Conservation (phyloP, 1,140 invertebrate genomes). For the Hyles euphorbiae region DNA sequence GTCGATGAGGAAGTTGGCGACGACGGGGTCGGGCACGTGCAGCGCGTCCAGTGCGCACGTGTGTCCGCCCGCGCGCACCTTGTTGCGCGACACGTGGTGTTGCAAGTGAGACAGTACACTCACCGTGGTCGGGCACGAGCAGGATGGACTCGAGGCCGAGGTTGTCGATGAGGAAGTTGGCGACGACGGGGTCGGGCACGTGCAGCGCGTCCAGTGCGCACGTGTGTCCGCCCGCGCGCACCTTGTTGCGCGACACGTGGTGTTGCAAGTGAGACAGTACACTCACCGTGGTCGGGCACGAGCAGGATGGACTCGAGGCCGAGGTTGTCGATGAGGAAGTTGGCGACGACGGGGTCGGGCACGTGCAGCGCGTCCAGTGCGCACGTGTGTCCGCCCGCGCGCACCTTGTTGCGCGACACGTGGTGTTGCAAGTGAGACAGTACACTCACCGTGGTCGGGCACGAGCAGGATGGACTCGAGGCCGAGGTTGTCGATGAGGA, state of each 20-base stretch:
- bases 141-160: slow-evolving; percentile 81
- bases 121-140: slow-evolving; percentile 79
- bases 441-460: slow-evolving; percentile 70
- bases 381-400: slow-evolving; percentile 69
- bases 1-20: slow-evolving; percentile 92
- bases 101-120: slow-evolving; percentile 33
- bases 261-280: slow-evolving; percentile 63
- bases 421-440: slow-evolving; percentile 75
- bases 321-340: slow-evolving; percentile 90
- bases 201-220: slow-evolving; percentile 81
- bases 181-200: slow-evolving; percentile 84
- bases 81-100: slow-evolving; percentile 79
- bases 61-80: slow-evolving; percentile 69
- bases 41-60: slow-evolving; percentile 79
- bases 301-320: slow-evolving; percentile 82
- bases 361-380: slow-evolving; percentile 82
- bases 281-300: slow-evolving; percentile 77
- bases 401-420: slow-evolving; percentile 74
- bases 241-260: slow-evolving; percentile 77
- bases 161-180: slow-evolving; percentile 91
- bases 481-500: slow-evolving; percentile 87
- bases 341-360: slow-evolving; percentile 85
- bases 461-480: slow-evolving; percentile 84
- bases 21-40: slow-evolving; percentile 83
- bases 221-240: slow-evolving; percentile 63